These are phyloP conservation scores for Chiridota heheva DNA, from an alignment of 35 echinoderm and acorn worm genomes.

Conservation along the genomic window DNA sequence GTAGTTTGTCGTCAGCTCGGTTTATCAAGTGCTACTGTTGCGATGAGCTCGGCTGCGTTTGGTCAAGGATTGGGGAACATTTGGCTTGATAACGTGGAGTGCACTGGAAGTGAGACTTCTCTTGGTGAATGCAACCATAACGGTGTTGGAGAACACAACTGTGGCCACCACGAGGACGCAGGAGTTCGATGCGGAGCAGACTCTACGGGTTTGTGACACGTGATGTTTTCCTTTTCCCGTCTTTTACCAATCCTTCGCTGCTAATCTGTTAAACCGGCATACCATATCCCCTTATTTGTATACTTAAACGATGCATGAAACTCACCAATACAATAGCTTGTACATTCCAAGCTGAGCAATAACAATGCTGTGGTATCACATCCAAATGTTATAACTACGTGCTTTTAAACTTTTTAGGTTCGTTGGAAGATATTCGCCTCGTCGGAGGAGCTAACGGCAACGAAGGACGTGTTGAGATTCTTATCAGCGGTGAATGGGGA, in stretches of 20 bases:
- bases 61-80: neutral
- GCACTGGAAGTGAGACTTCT: neutral
- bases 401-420: too few relatives aligned
- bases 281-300: too few relatives aligned
- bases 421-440: conserved; percentile 13
- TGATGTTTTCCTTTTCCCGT: too few relatives aligned
- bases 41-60: neutral
- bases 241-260: too few relatives aligned
- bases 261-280: too few relatives aligned
- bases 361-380: too few relatives aligned
- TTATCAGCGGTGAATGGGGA: conserved; percentile 21
- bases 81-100: neutral
- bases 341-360: too few relatives aligned
- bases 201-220: too few relatives aligned
- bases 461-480: conserved; percentile 51
- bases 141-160: neutral
- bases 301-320: too few relatives aligned
- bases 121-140: neutral
- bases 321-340: too few relatives aligned
- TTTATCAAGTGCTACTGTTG: neutral
- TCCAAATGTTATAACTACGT: too few relatives aligned
- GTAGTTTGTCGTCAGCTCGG: conserved; percentile 38
- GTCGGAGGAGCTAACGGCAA: conserved; percentile 16
- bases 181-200: conserved; percentile 7
- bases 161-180: neutral